Conservation (phyloP, 2,797 vertebrate species). For the Hoplostethus atlanticus region DNA sequence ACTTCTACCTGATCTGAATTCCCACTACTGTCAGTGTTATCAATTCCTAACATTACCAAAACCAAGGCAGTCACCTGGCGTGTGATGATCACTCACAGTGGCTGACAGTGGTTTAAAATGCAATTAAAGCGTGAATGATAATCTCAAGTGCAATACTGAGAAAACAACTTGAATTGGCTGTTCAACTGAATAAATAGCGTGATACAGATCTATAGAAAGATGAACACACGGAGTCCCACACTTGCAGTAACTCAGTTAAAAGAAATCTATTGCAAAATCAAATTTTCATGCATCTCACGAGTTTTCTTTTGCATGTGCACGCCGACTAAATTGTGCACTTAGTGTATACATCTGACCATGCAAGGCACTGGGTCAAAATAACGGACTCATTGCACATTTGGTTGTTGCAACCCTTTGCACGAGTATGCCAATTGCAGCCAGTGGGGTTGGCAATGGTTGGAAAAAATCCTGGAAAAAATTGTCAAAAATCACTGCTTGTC, state of each 20-base stretch:
- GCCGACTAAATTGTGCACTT: constrained; percentile 59
- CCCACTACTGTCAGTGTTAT: constrained; percentile 36
- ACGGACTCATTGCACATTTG: constrained; percentile 72
- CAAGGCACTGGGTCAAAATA: constrained; percentile 75
- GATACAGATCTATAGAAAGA: constrained; percentile 38
- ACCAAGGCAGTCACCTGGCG: constrained; percentile 32
- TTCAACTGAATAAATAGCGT: constrained; percentile 40
- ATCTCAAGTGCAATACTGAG: constrained; percentile 33
- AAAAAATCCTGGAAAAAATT: constrained; percentile 20
- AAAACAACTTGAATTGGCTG: constrained; percentile 39
- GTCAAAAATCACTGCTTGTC: constrained; percentile 38
- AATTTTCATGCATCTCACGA: constrained; percentile 30
- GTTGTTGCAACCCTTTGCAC: constrained; percentile 72
- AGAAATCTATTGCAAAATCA: constrained; percentile 20
- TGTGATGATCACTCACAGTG: constrained; percentile 21
- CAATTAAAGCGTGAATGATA: constrained; percentile 27
- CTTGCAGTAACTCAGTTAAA: constrained; percentile 28
- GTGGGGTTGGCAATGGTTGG: constrained; percentile 57
- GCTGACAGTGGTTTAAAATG: constrained; percentile 20
- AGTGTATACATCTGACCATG: constrained; percentile 61
- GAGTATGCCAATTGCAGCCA: constrained; percentile 64
- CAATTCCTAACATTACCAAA: constrained; percentile 34
- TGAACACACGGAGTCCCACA: constrained; percentile 28
- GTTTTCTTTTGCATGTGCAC: constrained; percentile 52
- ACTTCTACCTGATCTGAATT: constrained; percentile 48